Evolutionary conservation across 2,113 vertebrate genomes (phyloP), one percentile per base, ranked within the genome.

Genomic region (Antennarius striatus): DNA sequence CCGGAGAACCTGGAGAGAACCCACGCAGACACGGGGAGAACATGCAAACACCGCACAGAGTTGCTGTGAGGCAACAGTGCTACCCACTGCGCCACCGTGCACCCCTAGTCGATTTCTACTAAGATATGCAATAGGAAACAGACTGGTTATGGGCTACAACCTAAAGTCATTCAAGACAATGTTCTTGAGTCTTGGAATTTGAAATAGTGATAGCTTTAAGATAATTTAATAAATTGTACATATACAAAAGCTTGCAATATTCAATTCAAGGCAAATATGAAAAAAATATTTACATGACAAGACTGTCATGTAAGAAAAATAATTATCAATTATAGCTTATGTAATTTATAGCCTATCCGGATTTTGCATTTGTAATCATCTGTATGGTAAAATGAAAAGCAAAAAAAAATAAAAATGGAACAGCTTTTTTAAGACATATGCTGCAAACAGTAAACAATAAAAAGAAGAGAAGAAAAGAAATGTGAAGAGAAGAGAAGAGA

Each of bases 181-280:
- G 56, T 58, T 66, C 69, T 69, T 66, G n/a, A 76, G 48, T 42
- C 45, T 30, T 42, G 66, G 69, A 49, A 80, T 84, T 6, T 79
- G 66, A 49, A 71, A 75, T 82, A 82, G 86, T 85, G 68, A 79
- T 72, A 68, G 68, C 63, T 78, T 73, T 70, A 3, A 43, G 10
- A 43, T 43, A 43, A 43, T 36, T 36, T 36, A 4, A 4, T 7
- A 4, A 7, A 36, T 36, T 4, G 7, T 36, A 36, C 32, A 36
- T 36, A 36, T 7, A 36, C 32, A 5, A 36, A 36, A 4, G 5
- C 61, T 59, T 63, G 62, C 60, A n/a, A 28, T 62, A 29, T 32
- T 63, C 50, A 47, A n/a, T 54, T 46, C 4, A 16, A 3, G 56
- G 49, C 42, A 45, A 61, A 56, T 9, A 56, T 42, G 11, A 58